Evolutionary conservation across 2,113 vertebrate species (phyloP), one percentile per base, ranked within the genome.

Genomic region (Nyctibius bracteatus): DNA sequence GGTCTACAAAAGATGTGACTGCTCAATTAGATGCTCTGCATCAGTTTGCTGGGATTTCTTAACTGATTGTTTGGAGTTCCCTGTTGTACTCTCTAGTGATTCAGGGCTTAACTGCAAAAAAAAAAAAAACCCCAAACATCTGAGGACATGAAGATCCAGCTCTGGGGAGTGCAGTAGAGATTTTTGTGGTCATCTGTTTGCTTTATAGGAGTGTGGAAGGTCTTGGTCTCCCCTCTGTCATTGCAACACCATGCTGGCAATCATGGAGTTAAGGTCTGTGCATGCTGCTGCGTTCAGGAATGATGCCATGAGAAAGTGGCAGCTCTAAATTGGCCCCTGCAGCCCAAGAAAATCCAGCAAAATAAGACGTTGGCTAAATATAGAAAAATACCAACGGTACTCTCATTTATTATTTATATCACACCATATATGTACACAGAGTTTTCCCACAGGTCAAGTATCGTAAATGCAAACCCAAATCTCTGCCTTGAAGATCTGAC

Each of bases 381-480:
- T 91, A 96, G 93, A 89, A 84, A 86, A 96, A 96, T 95, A 94
- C 75, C 89, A 79, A 49, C 17, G 57, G 70, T 85, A 90, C 84
- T 90, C 94, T 96, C 82, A 94, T 97, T 96, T 95, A 97, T 97
- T 97, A 97, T 97, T 97, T 97, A 97, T 97, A 91, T 94, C 89
- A 78, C 83, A 59, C 93, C 94, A 81, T 96, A 92, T 92, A 94
- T 94, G 92, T 90, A 91, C 92, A 90, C 79, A 86, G 79, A 92
- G 67, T 78, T 86, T 94, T 96, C 79, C 95, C 24, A 8, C 84
- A 86, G 92, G 91, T 96, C 94, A 97, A 51, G 91, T 95, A 94
- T 66, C 43, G n/a, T 90, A 96, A 94, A 91, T 92, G 88, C 90
- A 97, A 96, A 23, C 78, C 52, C 57, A 90, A 70, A 91, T 92